phyloP scores from a whole-genome alignment of 2,888 invertebrate species.

The Clusia tigrina region DNA sequence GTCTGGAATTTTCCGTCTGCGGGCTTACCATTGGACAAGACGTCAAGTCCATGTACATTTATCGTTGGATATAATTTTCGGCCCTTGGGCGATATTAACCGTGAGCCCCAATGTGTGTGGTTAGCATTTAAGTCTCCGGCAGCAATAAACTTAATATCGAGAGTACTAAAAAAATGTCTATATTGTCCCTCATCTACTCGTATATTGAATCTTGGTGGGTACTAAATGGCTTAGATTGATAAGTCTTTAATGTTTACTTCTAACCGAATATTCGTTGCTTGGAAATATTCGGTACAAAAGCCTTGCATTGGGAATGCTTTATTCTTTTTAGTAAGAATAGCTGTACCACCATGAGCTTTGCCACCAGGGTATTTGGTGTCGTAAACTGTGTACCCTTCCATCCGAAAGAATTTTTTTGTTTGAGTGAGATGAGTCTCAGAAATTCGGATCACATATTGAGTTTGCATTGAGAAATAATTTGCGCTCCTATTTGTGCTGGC shows the following conservation, averaged over 20 bases:
- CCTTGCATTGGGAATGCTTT: not conserved
- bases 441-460: not conserved
- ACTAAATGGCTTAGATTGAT: not conserved
- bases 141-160: slow-evolving; percentile 26
- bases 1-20: too few species aligned
- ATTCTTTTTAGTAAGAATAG: not conserved
- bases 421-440: not conserved
- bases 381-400: not conserved
- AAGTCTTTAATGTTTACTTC: not conserved
- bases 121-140: slow-evolving; percentile 33
- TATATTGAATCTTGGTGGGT: not conserved
- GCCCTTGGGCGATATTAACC: slow-evolving; percentile 24
- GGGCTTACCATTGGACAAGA: too few species aligned
- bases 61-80: too few species aligned
- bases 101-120: slow-evolving; percentile 31
- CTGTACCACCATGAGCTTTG: not conserved
- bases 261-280: not conserved
- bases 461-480: not conserved
- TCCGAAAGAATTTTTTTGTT: not conserved
- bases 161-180: not conserved
- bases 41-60: too few species aligned
- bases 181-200: not conserved
- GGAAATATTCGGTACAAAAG: not conserved
- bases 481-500: not conserved
- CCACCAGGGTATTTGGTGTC: not conserved